These are phyloP conservation scores for Neogale vison DNA, from an alignment of 2,113 vertebrate species.

Conservation along the genomic window DNA sequence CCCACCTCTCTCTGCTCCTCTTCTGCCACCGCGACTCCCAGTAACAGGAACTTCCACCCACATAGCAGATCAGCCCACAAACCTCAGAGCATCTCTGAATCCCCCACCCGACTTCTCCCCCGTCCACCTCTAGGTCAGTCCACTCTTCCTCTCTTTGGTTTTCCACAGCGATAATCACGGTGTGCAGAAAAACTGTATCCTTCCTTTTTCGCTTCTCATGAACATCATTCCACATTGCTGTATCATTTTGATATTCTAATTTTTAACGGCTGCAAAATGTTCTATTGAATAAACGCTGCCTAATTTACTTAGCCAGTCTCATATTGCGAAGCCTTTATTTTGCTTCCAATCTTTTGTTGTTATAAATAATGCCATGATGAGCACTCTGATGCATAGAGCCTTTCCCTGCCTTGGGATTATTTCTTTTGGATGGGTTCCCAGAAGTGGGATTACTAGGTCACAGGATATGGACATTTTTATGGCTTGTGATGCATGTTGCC, in stretches of 20 bases:
- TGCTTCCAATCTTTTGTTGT: background rate
- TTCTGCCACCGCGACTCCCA: background rate
- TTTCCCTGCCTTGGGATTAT: background rate
- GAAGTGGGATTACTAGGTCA: conserved; percentile 56
- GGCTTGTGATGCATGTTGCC: conserved; percentile 13
- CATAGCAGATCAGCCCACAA: background rate
- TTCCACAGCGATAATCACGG: background rate
- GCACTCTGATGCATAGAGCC: background rate
- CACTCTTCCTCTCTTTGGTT: background rate
- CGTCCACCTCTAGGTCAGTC: background rate
- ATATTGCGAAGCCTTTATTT: background rate
- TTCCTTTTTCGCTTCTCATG: background rate
- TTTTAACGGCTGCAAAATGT: background rate
- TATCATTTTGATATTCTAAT: background rate
- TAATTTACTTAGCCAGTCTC: background rate
- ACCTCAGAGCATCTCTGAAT: background rate
- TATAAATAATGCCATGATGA: background rate
- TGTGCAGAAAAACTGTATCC: background rate
- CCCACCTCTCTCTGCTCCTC: background rate
- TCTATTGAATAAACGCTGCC: background rate
- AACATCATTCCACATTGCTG: background rate
- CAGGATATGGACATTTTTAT: conserved; percentile 60
- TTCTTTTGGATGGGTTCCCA: conserved; percentile 68
- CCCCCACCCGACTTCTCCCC: background rate
- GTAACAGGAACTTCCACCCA: background rate